phyloP scores from a whole-genome alignment of 1,140 invertebrate species.

The Lepidurus arcticus region DNA sequence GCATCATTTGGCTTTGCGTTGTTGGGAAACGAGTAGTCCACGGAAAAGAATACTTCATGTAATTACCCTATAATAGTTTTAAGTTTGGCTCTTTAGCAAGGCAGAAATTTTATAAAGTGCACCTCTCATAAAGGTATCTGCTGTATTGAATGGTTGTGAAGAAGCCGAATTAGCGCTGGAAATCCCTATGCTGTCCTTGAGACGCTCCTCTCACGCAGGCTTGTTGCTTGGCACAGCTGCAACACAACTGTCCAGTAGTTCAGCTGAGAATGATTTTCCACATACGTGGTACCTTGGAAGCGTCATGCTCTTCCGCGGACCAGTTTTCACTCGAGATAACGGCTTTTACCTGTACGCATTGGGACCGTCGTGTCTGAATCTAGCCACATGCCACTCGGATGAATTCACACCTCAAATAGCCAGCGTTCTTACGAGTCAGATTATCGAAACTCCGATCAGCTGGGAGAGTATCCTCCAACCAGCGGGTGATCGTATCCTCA shows the following conservation, averaged over 20 bases:
- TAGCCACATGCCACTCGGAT: conserved; percentile 49
- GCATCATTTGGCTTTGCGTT: conserved; percentile 54
- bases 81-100: no score
- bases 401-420: conserved; percentile 48
- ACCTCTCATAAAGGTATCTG: conserved; percentile 45
- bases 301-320: conserved; percentile 50
- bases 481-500: conserved; percentile 39
- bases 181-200: conserved; percentile 49
- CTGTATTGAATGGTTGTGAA: conserved; percentile 51
- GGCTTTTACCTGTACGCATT: conserved; percentile 48
- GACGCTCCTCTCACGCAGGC: conserved; percentile 49
- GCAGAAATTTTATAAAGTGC: no score
- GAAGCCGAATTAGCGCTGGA: conserved; percentile 48
- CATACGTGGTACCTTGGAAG: conserved; percentile 50
- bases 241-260: background rate
- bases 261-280: conserved; percentile 27
- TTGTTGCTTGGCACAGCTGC: conserved; percentile 48
- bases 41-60: conserved; percentile 14
- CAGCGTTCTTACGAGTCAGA: conserved; percentile 45
- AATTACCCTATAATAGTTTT: conserved; percentile 24
- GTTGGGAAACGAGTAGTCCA: conserved; percentile 25
- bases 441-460: conserved; percentile 43
- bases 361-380: conserved; percentile 50
- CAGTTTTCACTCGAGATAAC: conserved; percentile 49
- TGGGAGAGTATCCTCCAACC: conserved; percentile 48